Evolutionary conservation across 2,888 invertebrate species (phyloP), one percentile per base, ranked within the genome.

Genomic region (Tenodera sinensis): DNA sequence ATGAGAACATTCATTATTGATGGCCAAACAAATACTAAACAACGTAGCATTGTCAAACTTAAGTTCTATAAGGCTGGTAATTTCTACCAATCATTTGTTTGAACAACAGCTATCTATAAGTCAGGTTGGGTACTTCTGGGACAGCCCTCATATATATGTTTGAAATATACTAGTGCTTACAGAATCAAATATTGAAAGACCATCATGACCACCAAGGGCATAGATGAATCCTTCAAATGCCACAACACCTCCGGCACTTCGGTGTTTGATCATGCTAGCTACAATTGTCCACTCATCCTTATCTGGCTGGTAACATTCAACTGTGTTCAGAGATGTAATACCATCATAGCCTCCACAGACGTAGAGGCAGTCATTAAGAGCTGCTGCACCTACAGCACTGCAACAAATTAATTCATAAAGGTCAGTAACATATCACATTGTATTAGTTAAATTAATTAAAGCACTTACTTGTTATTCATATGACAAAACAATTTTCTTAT

Each of bases 301-400:
- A 91, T 95, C 95, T 54, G 97, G 96, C 92, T 96, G 96, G 92
- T 97, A 98, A 92, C 96, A 95, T 93, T 98, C 97, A 1, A 97
- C 97, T 0, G 97, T 96, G 92, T 96, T 96, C 20, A 98, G 94
- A 20, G 97, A 97, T 1, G 96, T 96, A 8, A 96, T 95, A 3
- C 98, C 98, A 93, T 98, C 97, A 92, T 97, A 98, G 2, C 98
- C 98, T 3, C 97, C 97, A 92, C 97, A 97, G 0, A 97, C 97
- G 92, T 97, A 98, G 88, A 98, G 95, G 91, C 96, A 95, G 92
- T 97, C 97, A 91, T 96, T 96, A 42, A 97, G 93, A 3, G 97
- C 95, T 25, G 97, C 96, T 15, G 97, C 97, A 28, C 98, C 98
- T 2, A 98, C 95, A 90, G 97, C 97, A 93, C 97, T 96, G 91